Conservation (phyloP, 2,888 invertebrate genomes). For the Thelaira solivaga region DNA sequence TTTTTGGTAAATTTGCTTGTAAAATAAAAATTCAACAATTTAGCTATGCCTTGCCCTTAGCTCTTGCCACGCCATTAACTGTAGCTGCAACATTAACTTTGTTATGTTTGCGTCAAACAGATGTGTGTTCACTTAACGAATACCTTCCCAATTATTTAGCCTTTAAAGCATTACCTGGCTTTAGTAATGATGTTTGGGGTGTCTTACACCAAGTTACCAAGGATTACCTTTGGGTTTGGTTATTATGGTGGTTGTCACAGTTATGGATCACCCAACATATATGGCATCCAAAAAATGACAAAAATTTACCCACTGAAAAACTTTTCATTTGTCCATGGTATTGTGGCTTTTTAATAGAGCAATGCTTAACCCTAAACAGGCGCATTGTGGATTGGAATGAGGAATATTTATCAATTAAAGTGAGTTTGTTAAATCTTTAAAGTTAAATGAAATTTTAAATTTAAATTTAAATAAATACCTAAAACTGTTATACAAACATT, state of each 20-base stretch:
- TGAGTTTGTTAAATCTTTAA: slow-evolving; percentile 65
- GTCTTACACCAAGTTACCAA: slow-evolving; percentile 79
- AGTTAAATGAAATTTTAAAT: background rate
- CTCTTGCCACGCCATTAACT: slow-evolving; percentile 85
- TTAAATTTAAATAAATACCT: no score
- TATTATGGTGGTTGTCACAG: slow-evolving; percentile 89
- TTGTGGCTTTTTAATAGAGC: slow-evolving; percentile 88
- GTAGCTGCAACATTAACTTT: slow-evolving; percentile 83
- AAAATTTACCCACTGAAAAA: slow-evolving; percentile 89
- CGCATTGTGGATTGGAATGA: slow-evolving; percentile 82
- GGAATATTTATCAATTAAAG: slow-evolving; percentile 78
- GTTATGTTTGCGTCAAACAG: slow-evolving; percentile 81
- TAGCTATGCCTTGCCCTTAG: slow-evolving; percentile 90
- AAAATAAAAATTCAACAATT: slow-evolving; percentile 93
- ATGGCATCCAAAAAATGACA: slow-evolving; percentile 90
- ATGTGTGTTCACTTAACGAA: slow-evolving; percentile 83
- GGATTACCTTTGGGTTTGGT: slow-evolving; percentile 87
- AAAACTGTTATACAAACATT: background rate
- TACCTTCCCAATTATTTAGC: slow-evolving; percentile 89
- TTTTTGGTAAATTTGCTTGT: slow-evolving; percentile 88
- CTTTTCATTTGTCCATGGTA: slow-evolving; percentile 92
- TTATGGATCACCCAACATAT: slow-evolving; percentile 90
- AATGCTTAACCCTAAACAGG: slow-evolving; percentile 89
- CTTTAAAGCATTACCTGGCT: slow-evolving; percentile 84
- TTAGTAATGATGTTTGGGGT: slow-evolving; percentile 77